Evolutionary conservation across 2,797 vertebrate genomes (phyloP).

Genomic region (Cryptoprocta ferox): DNA sequence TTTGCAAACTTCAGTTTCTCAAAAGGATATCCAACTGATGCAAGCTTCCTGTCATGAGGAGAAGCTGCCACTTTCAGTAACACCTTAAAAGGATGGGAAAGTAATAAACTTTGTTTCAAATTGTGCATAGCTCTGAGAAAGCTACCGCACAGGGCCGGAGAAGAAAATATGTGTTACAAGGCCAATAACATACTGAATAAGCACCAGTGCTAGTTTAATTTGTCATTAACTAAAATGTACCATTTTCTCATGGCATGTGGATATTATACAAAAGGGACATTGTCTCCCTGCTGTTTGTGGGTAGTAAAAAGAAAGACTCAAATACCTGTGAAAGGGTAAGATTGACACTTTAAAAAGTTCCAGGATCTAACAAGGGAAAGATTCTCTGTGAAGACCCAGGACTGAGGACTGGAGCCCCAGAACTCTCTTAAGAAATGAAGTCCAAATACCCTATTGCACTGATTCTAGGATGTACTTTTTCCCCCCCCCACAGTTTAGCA

Average conservation of each 20-base stretch:
- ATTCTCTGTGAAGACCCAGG: constrained; percentile 9
- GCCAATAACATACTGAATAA: background rate
- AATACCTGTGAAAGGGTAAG: background rate
- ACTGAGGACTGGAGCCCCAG: background rate
- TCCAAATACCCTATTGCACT: constrained; percentile 11
- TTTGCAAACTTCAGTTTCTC: constrained; percentile 71
- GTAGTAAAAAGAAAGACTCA: background rate
- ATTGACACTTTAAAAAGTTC: background rate
- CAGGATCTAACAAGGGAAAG: background rate
- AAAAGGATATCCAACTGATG: constrained; percentile 70
- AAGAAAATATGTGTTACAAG: background rate
- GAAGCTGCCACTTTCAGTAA: background rate
- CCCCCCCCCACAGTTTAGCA: background rate
- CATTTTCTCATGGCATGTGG: background rate
- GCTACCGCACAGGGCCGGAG: background rate
- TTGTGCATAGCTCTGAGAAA: background rate
- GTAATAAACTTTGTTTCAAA: background rate
- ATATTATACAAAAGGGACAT: background rate
- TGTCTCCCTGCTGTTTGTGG: background rate
- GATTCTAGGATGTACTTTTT: background rate
- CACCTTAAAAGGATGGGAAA: background rate
- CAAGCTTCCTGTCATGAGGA: constrained; percentile 60
- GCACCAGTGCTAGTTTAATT: background rate
- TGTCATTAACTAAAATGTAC: background rate
- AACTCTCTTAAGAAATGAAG: background rate